Conservation (phyloP, 2,888 invertebrate species). For the Altica lythri region DNA sequence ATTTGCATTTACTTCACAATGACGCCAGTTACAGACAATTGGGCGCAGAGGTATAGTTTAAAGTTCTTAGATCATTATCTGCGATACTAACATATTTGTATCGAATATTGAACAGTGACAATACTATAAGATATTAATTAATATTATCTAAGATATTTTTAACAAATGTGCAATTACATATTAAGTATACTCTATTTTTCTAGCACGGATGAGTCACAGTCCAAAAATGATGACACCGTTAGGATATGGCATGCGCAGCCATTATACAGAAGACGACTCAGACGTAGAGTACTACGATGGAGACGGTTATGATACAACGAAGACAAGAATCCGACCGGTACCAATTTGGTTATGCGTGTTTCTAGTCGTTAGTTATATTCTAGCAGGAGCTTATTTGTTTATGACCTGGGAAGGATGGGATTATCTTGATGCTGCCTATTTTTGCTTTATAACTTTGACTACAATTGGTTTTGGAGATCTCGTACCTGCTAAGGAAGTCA, state of each 20-base stretch:
- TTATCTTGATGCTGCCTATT: constrained; percentile 87
- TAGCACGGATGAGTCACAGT: constrained; percentile 57
- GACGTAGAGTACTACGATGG: constrained; percentile 60
- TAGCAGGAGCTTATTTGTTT: constrained; percentile 87
- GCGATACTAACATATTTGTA: no score
- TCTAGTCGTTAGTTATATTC: constrained; percentile 85
- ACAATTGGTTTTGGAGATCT: constrained; percentile 94
- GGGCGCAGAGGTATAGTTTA: no score
- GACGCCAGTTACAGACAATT: no score
- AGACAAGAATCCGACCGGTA: constrained; percentile 68
- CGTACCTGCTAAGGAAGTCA: constrained; percentile 78
- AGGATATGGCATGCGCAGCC: constrained; percentile 67
- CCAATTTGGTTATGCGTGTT: constrained; percentile 90
- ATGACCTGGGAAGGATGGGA: constrained; percentile 85
- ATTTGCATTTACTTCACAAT: no score
- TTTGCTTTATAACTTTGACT: constrained; percentile 91
- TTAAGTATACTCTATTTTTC: not conserved
- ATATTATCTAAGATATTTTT: not conserved
- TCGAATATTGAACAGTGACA: no score
- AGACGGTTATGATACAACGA: constrained; percentile 52
- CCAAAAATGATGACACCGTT: constrained; percentile 72
- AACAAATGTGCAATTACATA: no score
- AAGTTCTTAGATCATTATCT: no score
- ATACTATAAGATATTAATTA: no score
- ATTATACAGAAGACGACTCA: constrained; percentile 66